Evolutionary conservation across 1,140 invertebrate species (phyloP), one percentile per base, ranked within the genome.

Genomic region (Conus betulinus): DNA sequence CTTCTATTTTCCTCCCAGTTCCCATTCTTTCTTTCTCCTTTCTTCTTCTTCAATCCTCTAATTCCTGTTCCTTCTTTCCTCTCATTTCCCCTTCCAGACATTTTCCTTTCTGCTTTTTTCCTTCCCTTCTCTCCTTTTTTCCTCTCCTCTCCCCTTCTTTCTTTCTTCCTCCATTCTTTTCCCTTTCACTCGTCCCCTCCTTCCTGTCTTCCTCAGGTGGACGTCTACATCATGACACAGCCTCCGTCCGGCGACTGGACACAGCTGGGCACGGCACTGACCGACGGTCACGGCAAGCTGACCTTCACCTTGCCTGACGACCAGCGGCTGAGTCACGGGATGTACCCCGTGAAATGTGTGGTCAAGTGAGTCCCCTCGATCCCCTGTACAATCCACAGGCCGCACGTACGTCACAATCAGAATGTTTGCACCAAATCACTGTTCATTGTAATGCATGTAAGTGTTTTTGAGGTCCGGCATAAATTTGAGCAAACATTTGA

Each of bases 231-330:
- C 92, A 99, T 99, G 97, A 98, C 97, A 93, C 98, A 99, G 95
- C 97, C 97, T 7, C 97, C 97, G 25, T 96, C 96, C 82, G 98
- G 98, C 4, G 98, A 99, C 95, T 99, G 99, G 99, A 96, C 96
- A 39, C 97, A 97, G 91, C 95, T 99, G 51, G 97, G 97, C 52
- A 99, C 98, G n/a, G 98, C 98, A 95, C 96, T 98, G 10, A 99
- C 99, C 1, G 99, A 99, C 95, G 99, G 98, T 96, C 98, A 97
- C 95, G 99, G 99, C n/a, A 96, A 98, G 94, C 96, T 99, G 81
- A 97, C 96, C 53, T 98, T 98, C 93, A 97, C 96, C 79, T 97
- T 99, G 92, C 97, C 98, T 6, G 97, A 97, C 51, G 97, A 98
- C 88, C 97, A 98, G 95, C 96, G 97, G 83, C 96, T 99, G 6